Evolutionary conservation across 2,113 vertebrate genomes (phyloP), one percentile per base, ranked within the genome.

Genomic region (Salvelinus sp.): DNA sequence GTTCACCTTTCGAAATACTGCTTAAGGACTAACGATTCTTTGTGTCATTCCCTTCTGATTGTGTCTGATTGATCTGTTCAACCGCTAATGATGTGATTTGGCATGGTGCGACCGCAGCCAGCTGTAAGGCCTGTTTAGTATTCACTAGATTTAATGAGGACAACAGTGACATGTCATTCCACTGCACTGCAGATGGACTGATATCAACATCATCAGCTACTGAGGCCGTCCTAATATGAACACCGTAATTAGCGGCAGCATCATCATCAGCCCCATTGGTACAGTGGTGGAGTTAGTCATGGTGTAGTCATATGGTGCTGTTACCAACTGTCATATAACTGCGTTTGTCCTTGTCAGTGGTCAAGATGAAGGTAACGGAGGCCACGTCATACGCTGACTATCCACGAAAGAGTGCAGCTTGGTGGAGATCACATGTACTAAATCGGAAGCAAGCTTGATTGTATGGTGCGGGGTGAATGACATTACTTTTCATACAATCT

Each of bases 271-370:
- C 72, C 70, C 75, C 63, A 54, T 77, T 44, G 54, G 62, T 62
- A 57, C 72, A 3, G n/a, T 9, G 6, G 71, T 33, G 60, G 65
- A 72, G 70, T 86, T 74, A 44, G 38, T 44, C 38, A 44, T 44
- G 38, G 38, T 44, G 9, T 44, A 86, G 76, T 84, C 82, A 44
- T 44, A 86, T 67, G 72, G 71, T 63, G 58, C 38, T 71, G 75
- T 85, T 77, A 85, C 83, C 28, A 33, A 64, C 80, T 81, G 84
- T 80, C 85, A 84, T 71, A 20, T 73, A 78, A 80, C n/a, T 48
- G 27, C 70, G 12, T 70, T 54, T 20, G 63, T 0, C 73, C 78
- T 68, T 74, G 72, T 77, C 38, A 54, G 65, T 23, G 76, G 76
- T 81, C 69, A 75, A 16, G 60, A 38, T 16, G 33, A 76, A 14